Conservation (phyloP, 2,888 invertebrate genomes). For the Ditylenchus weischeri region DNA sequence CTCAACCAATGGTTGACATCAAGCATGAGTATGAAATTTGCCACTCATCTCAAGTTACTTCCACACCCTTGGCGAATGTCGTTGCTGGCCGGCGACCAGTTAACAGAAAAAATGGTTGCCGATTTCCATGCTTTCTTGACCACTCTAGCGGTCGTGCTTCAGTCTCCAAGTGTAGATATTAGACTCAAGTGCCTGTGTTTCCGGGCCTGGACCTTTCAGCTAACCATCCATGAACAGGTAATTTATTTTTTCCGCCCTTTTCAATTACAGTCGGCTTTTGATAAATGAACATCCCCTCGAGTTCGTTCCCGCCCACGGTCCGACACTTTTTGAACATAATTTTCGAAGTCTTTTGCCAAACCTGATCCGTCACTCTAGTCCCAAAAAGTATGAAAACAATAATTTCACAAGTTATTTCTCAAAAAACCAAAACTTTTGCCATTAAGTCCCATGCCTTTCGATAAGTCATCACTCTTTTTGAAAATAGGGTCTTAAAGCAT, state of each 20-base stretch:
- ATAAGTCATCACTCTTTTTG: background rate
- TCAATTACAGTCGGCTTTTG: background rate
- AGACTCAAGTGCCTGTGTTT: slow-evolving; percentile 51
- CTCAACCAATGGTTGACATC: slow-evolving; percentile 27
- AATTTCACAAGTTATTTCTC: no score
- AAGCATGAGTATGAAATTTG: slow-evolving; percentile 24
- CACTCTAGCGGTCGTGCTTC: slow-evolving; percentile 52
- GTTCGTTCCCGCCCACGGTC: background rate
- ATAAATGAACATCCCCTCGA: background rate
- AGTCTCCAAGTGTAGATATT: slow-evolving; percentile 45
- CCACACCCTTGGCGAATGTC: slow-evolving; percentile 56
- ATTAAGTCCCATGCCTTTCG: background rate
- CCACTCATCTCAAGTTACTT: slow-evolving; percentile 39
- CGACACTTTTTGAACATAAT: no score
- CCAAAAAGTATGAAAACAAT: background rate
- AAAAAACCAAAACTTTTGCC: no score
- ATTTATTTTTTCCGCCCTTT: background rate
- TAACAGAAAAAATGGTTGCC: slow-evolving; percentile 46
- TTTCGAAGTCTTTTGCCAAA: no score
- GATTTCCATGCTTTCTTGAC: slow-evolving; percentile 54
- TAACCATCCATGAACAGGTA: slow-evolving; percentile 56
- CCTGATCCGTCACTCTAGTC: no score
- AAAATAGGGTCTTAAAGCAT: background rate
- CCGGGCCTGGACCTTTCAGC: slow-evolving; percentile 57
- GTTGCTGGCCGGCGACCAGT: slow-evolving; percentile 45